Base-by-base conservation (phyloP, 2,797 vertebrate genomes). In the Borostomias antarcticus region DNA sequence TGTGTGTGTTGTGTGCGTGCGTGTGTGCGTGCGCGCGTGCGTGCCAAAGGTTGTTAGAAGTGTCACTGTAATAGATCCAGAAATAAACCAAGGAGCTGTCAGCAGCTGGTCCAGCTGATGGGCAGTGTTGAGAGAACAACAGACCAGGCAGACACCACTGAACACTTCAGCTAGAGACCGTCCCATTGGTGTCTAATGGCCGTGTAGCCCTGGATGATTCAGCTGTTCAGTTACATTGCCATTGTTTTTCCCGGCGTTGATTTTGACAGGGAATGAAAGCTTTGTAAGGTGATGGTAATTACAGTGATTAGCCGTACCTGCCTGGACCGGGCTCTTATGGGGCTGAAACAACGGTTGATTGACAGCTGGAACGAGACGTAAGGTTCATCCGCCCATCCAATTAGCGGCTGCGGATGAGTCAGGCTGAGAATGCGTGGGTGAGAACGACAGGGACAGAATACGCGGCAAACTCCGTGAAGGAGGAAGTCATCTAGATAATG, bases 231-330 rank as follows among this genome's bases (percentile, higher is more conserved):
- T 50, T 23, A 50, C 19, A 23, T 1, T 25, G 19, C 47, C 9
- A 4, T 5, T 50, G 15, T 43, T 17, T n/a, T n/a, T n/a, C n/a
- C n/a, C n/a, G n/a, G n/a, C n/a, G n/a, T n/a, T n/a, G n/a, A 51
- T 56, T 66, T 56, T 70, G 59, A n/a, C 33, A 26, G 21, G 53
- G 59, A 84, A 83, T 81, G 60, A 85, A 56, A 75, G 72, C 66
- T 66, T 67, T 48, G 17, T 71, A 65, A 5, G 70, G 66, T 68
- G 6, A 53, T 52, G 67, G 64, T 88, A 85, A 89, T 89, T 82
- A 82, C 73, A 75, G 66, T 78, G 68, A 68, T 84, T 85, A 76
- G 51, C 23, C 76, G 68, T 79, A 86, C 82, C 84, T 87, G 82
- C 70, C 79, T 73, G 54, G 26, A 40, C 25, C 62, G 76, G 72